Base-by-base conservation (phyloP, 2,888 invertebrate species). In the Lepetodrilus schrolli region DNA sequence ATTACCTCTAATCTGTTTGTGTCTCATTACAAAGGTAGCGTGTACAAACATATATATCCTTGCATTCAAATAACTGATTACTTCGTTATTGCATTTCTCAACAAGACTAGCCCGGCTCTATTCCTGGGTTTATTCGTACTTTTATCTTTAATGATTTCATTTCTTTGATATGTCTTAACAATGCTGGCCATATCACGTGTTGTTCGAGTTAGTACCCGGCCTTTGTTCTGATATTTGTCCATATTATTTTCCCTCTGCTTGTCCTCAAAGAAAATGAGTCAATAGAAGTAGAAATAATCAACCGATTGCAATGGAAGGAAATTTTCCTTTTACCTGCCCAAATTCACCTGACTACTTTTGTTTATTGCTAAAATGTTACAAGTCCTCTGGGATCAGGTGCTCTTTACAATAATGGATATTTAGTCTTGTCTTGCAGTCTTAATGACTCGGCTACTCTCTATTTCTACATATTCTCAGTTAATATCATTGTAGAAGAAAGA, bases 61-160 rank as follows among this genome's bases (percentile, higher is more conserved):
- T 21, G 17, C 48, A n/a, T 48, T 8, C n/a, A n/a, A 48, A 17
- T 21, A 48, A 13, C 58, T 58, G 26, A 30, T 30, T 26, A 34
- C 10, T 30, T 4, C 17, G 26, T 34, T 17, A 17, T 7, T 3
- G 34, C 58, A 48, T 30, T 30, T 17, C 26, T 58, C 58, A 13
- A 30, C 34, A 58, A 48, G 20, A 34, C 58, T 13, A 26, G 5
- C 10, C 58, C 30, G 17, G 30, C 3, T 30, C 58, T 34, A 58
- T 8, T 58, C 30, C 58, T 30, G 17, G 26, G 17, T n/a, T 17
- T 30, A 58, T 23, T 58, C 58, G 58, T 58, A 58, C 34, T 58
- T 58, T 58, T 30, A 30, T 26, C 58, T 58, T 30, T 58, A 58
- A 58, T 58, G 58, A 58, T 58, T 30, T 58, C 58, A 26, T 58